A percentile compares a stretch with the other conserved stretches of the same genome.
Conservation (phyloP, 2,797 vertebrate species). For the Pelobates cultripes region DNA sequence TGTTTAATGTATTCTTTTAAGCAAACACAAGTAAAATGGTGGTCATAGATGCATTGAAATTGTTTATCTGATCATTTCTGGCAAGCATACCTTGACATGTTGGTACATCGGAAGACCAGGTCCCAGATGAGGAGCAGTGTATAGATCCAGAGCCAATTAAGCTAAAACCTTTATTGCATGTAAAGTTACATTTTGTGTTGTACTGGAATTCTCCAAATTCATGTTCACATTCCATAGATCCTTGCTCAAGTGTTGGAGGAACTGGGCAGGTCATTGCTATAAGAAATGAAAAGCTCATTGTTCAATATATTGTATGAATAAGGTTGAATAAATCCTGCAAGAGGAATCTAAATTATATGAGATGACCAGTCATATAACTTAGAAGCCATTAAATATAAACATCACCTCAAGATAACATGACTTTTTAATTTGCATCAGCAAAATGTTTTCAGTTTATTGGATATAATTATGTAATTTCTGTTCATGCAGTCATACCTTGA, state of each 20-base stretch:
- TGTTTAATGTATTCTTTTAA: too few relatives aligned
- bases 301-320: not conserved
- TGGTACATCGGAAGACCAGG: conserved; percentile 67
- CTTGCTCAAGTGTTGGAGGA: conserved; percentile 55
- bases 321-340: too few relatives aligned
- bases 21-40: too few relatives aligned
- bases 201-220: not conserved
- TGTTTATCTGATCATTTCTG: not conserved
- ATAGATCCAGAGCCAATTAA: conserved; percentile 56
- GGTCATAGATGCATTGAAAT: too few relatives aligned
- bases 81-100: conserved; percentile 65
- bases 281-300: not conserved
- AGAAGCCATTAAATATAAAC: too few relatives aligned
- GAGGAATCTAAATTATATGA: too few relatives aligned
- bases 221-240: conserved; percentile 54
- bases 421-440: too few relatives aligned
- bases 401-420: too few relatives aligned
- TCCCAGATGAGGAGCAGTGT: conserved; percentile 65
- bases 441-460: too few relatives aligned
- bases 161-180: conserved; percentile 19
- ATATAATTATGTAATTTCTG: not conserved
- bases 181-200: conserved; percentile 32
- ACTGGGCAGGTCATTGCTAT: conserved; percentile 65
- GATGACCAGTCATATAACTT: too few relatives aligned
- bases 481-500: conserved; percentile 61